Evolutionary conservation across 37 sponge, comb jelly and placozoan genomes (phyloP).

Genomic region (Crambe crambe): DNA sequence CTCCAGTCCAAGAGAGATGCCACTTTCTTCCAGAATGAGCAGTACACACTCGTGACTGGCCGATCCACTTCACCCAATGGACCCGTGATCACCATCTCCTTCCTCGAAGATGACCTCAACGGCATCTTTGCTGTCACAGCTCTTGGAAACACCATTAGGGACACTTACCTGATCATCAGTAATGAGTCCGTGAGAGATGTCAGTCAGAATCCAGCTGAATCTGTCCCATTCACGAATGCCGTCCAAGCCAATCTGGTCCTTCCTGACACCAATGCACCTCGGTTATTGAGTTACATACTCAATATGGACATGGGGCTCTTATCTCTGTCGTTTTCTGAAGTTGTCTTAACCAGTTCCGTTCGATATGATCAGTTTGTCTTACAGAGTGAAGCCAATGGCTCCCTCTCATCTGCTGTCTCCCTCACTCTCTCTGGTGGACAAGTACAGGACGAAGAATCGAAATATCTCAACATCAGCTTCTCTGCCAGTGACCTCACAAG

Average conservation of each 20-base stretch:
- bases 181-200: conserved; percentile 62
- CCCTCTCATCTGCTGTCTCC: conserved; percentile 17
- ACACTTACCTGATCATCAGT: conserved; percentile 67
- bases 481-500: conserved; percentile 43
- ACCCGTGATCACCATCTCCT: conserved; percentile 29
- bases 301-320: conserved; percentile 75
- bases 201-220: conserved; percentile 50
- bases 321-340: conserved; percentile 82
- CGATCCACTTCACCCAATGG: conserved; percentile 38
- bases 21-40: conserved; percentile 54
- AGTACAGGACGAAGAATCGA: conserved; percentile 35
- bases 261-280: conserved; percentile 80
- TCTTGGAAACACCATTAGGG: conserved; percentile 61
- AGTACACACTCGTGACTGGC: conserved; percentile 57
- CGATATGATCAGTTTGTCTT: conserved; percentile 60
- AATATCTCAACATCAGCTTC: conserved; percentile 63
- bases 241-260: conserved; percentile 48
- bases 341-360: conserved; percentile 65
- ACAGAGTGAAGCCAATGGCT: conserved; percentile 50
- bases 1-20: conserved; percentile 73
- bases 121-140: conserved; percentile 71
- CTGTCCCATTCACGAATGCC: conserved; percentile 41
- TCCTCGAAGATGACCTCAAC: conserved; percentile 66
- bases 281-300: conserved; percentile 52
- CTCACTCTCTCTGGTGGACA: conserved; percentile 75